Base-by-base conservation (phyloP, 2,888 invertebrate genomes). In the Leucozona laternaria region DNA sequence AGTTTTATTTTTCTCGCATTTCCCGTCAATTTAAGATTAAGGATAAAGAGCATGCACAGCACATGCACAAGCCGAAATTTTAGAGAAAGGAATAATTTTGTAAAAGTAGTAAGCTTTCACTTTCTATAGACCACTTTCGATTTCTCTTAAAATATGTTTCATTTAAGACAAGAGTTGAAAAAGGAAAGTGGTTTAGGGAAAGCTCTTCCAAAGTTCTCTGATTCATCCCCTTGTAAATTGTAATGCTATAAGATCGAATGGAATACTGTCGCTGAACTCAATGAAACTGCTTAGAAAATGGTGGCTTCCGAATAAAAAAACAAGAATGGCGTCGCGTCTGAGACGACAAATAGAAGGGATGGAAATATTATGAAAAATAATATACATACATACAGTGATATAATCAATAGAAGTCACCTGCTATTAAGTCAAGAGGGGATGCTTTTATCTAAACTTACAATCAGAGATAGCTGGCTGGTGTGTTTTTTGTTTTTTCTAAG, bases 271-370 rank as follows among this genome's bases (percentile, higher is more conserved):
- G 70, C 60, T 31, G 31, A 55, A 28, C 62, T 55, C n/a, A n/a
- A n/a, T n/a, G 50, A 71, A 76, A 84, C 10, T 8, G 6, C 53
- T 25, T 28, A 79, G 73, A 84, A 84, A 79, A 80, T 84, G 84
- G 84, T 80, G 80, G 79, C 58, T 71, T 71, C 57, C n/a, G 45
- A 62, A 64, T 57, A 76, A 84, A 66, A 80, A 84, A 84, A 58
- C 64, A 22, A 25, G 22, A 53, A 84, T 84, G 76, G 84, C 84
- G 84, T 84, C 84, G 84, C 84, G 84, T 84, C 84, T 57, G 66
- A 70, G 55, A 48, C 40, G 50, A 60, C 17, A 43, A 60, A 82
- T 57, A 45, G 13, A 68, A 76, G 53, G 45, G 15, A 28, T 70
- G 28, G 28, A 37, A 28, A n/a, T 28, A 28, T 28, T 28, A 15